Base-by-base conservation (phyloP, 2,113 vertebrate species). In the Pampusana beccarii region DNA sequence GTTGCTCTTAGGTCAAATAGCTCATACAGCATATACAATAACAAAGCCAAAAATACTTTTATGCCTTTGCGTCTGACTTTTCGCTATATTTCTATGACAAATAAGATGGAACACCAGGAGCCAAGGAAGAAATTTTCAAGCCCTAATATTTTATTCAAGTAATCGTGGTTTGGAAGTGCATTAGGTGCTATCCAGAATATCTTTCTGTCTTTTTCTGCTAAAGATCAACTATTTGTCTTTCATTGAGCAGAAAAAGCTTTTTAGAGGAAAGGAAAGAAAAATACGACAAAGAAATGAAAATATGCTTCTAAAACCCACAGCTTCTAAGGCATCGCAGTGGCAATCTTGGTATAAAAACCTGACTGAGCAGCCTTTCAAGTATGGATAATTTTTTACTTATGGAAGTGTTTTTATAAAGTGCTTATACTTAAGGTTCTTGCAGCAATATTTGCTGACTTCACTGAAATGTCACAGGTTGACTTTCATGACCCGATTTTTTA, bases 361-460 rank as follows among this genome's bases (percentile, higher is more conserved):
- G 53, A 42, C 60, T 80, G 53, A 96, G 40, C 25, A 91, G 44
- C 36, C 73, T 93, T 88, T 92, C 66, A 80, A 74, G 34, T 78
- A 60, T 31, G 48, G 64, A 26, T 81, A 78, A 74, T 42, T 81
- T 94, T 93, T 93, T 67, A 88, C 69, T 92, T 67, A 64, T 46
- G 48, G 46, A 79, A 86, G 38, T 86, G 69, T 94, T 95, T 95
- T 96, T 74, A 80, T 88, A 86, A 95, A 86, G 44, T 88, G 28
- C 57, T 92, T 94, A 57, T 67, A 57, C 28, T 40, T 69, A 16
- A 93, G 8, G n/a, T 79, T 74, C 77, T 83, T 84, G 83, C 72
- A 90, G 66, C 48, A 86, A 28, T 79, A 93, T 88, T 90, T 94
- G 65, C 92, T 94, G 93, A 89, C 75, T 86, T 86, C 2, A 21